Evolutionary conservation across 2,113 vertebrate genomes (phyloP), one percentile per base, ranked within the genome.

Genomic region (Nestor notabilis): DNA sequence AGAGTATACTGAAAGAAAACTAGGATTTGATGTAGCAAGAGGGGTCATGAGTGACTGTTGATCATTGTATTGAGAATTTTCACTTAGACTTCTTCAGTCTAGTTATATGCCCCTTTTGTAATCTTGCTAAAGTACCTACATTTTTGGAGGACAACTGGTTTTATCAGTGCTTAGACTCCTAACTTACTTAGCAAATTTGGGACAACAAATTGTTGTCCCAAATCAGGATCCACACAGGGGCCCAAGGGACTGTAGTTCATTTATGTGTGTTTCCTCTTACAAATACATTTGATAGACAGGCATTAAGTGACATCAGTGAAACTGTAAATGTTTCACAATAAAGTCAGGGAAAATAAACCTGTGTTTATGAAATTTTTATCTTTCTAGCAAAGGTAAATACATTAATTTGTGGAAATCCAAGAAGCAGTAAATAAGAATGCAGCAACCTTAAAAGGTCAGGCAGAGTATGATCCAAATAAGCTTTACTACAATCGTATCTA

Each of bases 371-470:
- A 74, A 76, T 83, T 52, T 92, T 86, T 91, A 28, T 50, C 47
- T 75, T 72, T 49, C 50, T 35, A 50, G 71, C 58, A 87, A 94
- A 65, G 21, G 71, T 81, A 89, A 94, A 74, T 79, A 93, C n/a
- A 96, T 86, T 71, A 77, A 94, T 95, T 83, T 65, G 64, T 92
- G 80, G 49, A 92, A 84, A 89, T 85, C 87, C 88, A 84, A 82
- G 88, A 91, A 94, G 70, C 74, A 93, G 93, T 52, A 90, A 70
- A 93, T 77, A 91, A 83, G 64, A 90, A 72, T 18, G 24, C 77
- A 83, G n/a, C 50, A 95, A n/a, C 81, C 79, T 95, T 61, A 58
- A 96, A 97, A 97, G 84, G 80, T 96, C 89, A 96, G 68, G 23
- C 35, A 85, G 82, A 90, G 66, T 84, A 63, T 43, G 20, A 66